A percentile compares a stretch with the other conserved stretches of the same genome.
phyloP scores from a whole-genome alignment of 92 coral and sea anemone species.

The Actinernus sp. region DNA sequence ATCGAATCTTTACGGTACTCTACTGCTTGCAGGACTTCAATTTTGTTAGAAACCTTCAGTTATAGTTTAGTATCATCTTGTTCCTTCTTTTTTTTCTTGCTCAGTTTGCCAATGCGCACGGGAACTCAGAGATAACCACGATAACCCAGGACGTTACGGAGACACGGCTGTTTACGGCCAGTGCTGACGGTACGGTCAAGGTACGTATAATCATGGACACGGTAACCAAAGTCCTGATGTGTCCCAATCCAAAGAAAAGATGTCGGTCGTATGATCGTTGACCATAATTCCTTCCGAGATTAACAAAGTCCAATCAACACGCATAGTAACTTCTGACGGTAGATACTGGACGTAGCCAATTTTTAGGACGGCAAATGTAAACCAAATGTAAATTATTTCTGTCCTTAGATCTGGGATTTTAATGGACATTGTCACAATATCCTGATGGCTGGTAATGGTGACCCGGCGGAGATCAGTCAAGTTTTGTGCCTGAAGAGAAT shows the following conservation, averaged over 20 bases:
- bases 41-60: too few species aligned
- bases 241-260: too few species aligned
- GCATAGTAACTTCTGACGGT: too few species aligned
- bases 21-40: too few species aligned
- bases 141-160: conserved; percentile 94
- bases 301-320: too few species aligned
- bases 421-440: conserved; percentile 98
- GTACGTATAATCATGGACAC: conserved; percentile 34
- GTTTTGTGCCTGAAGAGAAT: conserved; percentile 92
- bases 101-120: conserved; percentile 97
- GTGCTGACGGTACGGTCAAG: conserved; percentile 98
- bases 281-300: too few species aligned
- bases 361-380: too few species aligned
- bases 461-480: conserved; percentile 94
- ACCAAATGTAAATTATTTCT: too few species aligned
- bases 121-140: conserved; percentile 92
- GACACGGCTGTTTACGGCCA: conserved; percentile 93
- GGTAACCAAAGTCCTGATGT: too few species aligned
- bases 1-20: too few species aligned
- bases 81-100: background rate
- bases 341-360: too few species aligned
- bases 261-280: too few species aligned
- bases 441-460: conserved; percentile 96
- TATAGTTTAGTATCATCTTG: background rate
- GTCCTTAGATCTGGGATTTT: conserved; percentile 95